A percentile compares a stretch with the other conserved stretches of the same genome.
phyloP scores from a whole-genome alignment of 2,113 vertebrate species.

The Spheniscus mendiculus region DNA sequence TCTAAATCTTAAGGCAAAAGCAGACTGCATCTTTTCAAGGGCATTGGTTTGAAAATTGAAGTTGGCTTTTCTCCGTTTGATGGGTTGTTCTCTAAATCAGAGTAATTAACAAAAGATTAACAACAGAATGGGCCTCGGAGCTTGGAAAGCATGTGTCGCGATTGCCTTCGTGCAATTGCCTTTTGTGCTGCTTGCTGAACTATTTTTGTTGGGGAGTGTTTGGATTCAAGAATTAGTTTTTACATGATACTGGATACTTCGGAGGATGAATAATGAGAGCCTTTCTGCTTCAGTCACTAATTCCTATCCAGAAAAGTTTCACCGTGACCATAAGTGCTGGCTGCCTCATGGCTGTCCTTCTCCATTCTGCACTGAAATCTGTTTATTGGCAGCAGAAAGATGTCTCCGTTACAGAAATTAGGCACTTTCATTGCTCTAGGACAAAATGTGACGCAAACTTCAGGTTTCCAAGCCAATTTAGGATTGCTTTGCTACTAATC shows the following conservation, averaged over 20 bases:
- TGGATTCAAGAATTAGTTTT: neutral
- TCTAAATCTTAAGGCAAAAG: neutral
- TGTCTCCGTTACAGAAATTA: neutral
- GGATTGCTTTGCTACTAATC: neutral
- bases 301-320: neutral
- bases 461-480: neutral
- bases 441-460: neutral
- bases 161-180: neutral
- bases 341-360: neutral
- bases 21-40: neutral
- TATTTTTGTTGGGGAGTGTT: neutral
- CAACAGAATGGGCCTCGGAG: neutral
- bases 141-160: neutral
- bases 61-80: neutral
- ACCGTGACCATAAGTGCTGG: neutral
- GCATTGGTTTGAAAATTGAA: neutral
- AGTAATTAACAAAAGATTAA: neutral
- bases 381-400: neutral
- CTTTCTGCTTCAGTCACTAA: neutral
- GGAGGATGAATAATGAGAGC: neutral
- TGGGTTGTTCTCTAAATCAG: neutral
- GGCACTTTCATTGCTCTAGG: neutral
- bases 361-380: neutral
- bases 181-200: neutral
- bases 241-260: neutral